Evolutionary conservation across 2,888 invertebrate species (phyloP).

Genomic region (Scelioninae gen. 2): DNA sequence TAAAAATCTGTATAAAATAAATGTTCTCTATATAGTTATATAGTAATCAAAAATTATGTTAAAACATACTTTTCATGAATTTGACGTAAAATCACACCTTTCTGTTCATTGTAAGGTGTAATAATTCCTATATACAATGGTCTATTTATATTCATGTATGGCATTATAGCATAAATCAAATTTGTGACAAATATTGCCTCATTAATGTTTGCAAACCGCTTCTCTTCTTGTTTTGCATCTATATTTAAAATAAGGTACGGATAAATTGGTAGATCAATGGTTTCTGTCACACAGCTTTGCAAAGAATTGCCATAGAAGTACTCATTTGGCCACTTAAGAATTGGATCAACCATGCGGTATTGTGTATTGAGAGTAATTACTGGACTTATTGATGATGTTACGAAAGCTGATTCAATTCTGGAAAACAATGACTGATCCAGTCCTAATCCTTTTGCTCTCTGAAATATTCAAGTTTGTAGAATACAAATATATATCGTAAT

Average conservation of each 20-base stretch:
- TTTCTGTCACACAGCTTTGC: conserved; percentile 63
- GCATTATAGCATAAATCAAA: conserved; percentile 76
- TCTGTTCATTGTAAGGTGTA: conserved; percentile 82
- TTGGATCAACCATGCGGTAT: conserved; percentile 91
- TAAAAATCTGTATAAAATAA: too few relatives aligned
- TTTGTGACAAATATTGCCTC: conserved; percentile 81
- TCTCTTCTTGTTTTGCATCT: conserved; percentile 67
- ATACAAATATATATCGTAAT: conserved; percentile 2
- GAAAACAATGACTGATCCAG: conserved; percentile 87
- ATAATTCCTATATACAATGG: conserved; percentile 53
- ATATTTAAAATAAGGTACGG: conserved; percentile 81
- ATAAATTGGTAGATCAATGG: conserved; percentile 73
- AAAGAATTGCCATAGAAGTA: conserved; percentile 82
- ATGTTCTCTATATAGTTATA: too few relatives aligned
- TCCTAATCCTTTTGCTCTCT: conserved; percentile 84
- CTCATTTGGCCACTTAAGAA: conserved; percentile 86
- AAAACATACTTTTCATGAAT: conserved; percentile 65
- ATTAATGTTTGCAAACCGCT: conserved; percentile 76
- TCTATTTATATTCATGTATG: conserved; percentile 66
- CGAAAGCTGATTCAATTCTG: conserved; percentile 81
- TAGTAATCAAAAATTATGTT: background rate
- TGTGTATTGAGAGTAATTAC: conserved; percentile 81
- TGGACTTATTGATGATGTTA: conserved; percentile 71
- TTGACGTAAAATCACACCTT: conserved; percentile 66
- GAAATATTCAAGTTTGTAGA: conserved; percentile 64